phyloP scores from a whole-genome alignment of 1,140 invertebrate species.

The Phthorimaea operculella region DNA sequence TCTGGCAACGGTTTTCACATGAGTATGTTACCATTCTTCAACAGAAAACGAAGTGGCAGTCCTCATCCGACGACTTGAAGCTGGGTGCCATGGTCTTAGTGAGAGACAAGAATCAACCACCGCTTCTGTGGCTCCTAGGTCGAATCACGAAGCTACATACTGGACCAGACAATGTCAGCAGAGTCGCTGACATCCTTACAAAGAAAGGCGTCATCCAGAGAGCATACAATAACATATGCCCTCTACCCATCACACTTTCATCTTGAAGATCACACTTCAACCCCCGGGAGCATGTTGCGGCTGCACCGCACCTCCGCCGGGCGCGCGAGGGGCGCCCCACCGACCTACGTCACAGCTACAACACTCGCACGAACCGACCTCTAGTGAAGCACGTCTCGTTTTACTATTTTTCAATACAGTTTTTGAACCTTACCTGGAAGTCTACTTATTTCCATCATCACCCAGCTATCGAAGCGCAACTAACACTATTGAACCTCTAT shows the following conservation, averaged over 20 bases:
- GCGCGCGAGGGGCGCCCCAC: not conserved
- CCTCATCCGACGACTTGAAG: constrained; percentile 5
- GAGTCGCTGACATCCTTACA: constrained; percentile 29
- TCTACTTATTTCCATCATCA: no score
- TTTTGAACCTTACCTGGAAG: no score
- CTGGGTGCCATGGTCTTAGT: constrained; percentile 17
- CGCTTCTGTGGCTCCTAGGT: constrained; percentile 27
- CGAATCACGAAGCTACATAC: constrained; percentile 24
- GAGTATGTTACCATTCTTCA: constrained; percentile 23
- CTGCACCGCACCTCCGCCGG: not conserved
- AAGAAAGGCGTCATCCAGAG: constrained; percentile 18
- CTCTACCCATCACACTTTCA: constrained; percentile 10
- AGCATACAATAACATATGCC: constrained; percentile 20
- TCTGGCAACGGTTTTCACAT: constrained; percentile 15
- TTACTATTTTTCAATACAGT: no score
- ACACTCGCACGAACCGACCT: no score
- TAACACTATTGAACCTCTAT: no score
- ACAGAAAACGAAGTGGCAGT: constrained; percentile 18
- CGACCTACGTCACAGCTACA: no score
- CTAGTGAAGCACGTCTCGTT: no score
- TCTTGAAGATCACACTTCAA: not conserved
- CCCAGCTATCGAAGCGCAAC: no score
- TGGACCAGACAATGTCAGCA: constrained; percentile 22
- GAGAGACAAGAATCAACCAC: constrained; percentile 14
- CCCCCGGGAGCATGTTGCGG: constrained; percentile 6